These are phyloP conservation scores for Enoplosus armatus DNA, from an alignment of 2,797 vertebrate species.

Conservation along the genomic window DNA sequence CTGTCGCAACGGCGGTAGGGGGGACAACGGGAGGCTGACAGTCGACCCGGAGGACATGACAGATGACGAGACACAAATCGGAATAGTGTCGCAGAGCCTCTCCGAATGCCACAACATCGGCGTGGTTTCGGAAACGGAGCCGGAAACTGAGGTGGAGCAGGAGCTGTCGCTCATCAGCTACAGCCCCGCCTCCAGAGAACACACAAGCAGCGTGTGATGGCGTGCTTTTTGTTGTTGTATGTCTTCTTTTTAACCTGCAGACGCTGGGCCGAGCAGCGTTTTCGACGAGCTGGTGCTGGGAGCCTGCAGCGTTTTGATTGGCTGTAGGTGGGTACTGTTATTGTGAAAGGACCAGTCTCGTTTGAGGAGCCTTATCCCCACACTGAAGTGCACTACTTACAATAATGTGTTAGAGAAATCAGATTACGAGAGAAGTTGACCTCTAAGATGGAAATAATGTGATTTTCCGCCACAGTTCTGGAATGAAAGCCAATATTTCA, in stretches of 20 bases:
- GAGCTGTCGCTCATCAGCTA: conserved; percentile 89
- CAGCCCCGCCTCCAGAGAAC: conserved; percentile 85
- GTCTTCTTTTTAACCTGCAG: conserved; percentile 19
- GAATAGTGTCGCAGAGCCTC: conserved; percentile 59
- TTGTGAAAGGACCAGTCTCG: conserved; percentile 18
- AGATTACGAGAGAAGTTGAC: not conserved
- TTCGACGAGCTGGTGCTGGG: not conserved
- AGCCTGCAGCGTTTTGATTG: not conserved
- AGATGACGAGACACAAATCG: conserved; percentile 83
- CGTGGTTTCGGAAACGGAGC: conserved; percentile 64
- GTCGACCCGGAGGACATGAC: conserved; percentile 86
- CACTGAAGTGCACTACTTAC: conserved; percentile 14
- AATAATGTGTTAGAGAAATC: not conserved
- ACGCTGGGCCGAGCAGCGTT: conserved; percentile 17
- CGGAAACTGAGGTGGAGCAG: conserved; percentile 74
- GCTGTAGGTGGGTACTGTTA: conserved; percentile 11
- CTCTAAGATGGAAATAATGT: not conserved
- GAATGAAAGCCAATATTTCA: conserved; percentile 36
- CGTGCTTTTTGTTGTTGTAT: not conserved
- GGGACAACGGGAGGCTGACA: conserved; percentile 72
- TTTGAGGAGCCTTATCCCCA: conserved; percentile 24
- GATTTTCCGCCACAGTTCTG: not conserved
- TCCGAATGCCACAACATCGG: conserved; percentile 61
- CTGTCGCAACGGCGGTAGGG: conserved; percentile 86
- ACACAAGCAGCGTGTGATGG: conserved; percentile 93